These are phyloP conservation scores for Drosophila kokeensis DNA, from an alignment of 2,888 invertebrate genomes.

Conservation along the genomic window DNA sequence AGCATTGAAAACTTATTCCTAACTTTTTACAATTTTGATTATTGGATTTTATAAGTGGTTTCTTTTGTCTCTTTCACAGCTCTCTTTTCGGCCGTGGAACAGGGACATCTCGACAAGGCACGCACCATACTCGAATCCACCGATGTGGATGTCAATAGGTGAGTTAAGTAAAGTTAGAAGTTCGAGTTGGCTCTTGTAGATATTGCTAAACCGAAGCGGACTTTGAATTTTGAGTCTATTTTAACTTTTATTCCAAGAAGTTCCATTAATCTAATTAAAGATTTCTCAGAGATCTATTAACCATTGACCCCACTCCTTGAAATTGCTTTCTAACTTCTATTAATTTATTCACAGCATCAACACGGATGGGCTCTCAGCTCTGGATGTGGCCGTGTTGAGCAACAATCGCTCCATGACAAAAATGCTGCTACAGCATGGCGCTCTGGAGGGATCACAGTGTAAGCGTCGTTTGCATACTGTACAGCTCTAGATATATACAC, in stretches of 20 bases:
- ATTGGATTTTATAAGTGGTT: neutral
- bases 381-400: conserved; percentile 97
- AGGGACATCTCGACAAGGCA: conserved; percentile 96
- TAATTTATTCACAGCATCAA: conserved; percentile 89
- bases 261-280: neutral
- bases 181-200: neutral
- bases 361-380: conserved; percentile 93
- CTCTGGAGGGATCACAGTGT: conserved; percentile 94
- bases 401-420: conserved; percentile 95
- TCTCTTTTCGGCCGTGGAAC: conserved; percentile 97
- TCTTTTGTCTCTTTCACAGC: conserved; percentile 87
- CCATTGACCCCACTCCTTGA: neutral
- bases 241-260: neutral
- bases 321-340: neutral
- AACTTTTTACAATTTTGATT: neutral
- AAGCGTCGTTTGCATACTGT: conserved; percentile 24
- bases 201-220: neutral
- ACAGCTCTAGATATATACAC: neutral
- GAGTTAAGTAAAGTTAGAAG: conserved; percentile 43
- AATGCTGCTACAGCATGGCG: conserved; percentile 95
- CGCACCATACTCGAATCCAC: conserved; percentile 95
- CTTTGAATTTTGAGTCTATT: neutral
- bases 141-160: conserved; percentile 97
- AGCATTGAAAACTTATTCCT: neutral
- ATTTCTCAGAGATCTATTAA: neutral